Conservation (phyloP, 1,140 invertebrate genomes). For the Meloidogyne chitwoodi region DNA sequence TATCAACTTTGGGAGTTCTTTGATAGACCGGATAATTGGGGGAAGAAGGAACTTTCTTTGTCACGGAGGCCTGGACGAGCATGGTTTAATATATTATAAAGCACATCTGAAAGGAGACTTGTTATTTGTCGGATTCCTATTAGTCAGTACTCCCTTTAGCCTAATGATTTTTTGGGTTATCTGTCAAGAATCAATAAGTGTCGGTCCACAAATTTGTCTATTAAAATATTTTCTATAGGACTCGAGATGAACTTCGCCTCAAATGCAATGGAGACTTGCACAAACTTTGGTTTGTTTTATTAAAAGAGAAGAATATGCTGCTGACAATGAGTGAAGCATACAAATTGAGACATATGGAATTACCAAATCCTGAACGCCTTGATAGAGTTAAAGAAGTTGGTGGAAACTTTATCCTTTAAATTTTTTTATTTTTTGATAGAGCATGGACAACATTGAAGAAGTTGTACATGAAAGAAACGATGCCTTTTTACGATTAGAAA, state of each 20-base stretch:
- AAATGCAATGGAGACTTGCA: conserved; percentile 94
- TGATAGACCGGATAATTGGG: conserved; percentile 20
- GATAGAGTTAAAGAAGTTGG: conserved; percentile 72
- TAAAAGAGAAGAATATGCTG: conserved; percentile 95
- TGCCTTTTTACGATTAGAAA: conserved; percentile 84
- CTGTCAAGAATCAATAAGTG: too few species aligned
- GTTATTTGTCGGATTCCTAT: too few species aligned
- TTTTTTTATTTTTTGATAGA: conserved; percentile 63
- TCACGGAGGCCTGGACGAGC: conserved; percentile 70
- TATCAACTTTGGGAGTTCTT: conserved; percentile 32
- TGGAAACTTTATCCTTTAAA: conserved; percentile 7
- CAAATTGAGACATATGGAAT: conserved; percentile 67
- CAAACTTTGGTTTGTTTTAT: conserved; percentile 90
- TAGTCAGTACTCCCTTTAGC: too few species aligned
- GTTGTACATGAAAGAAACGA: conserved; percentile 86
- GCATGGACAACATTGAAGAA: conserved; percentile 87
- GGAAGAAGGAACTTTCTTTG: conserved; percentile 69
- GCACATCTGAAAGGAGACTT: neutral
- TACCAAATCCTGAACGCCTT: conserved; percentile 88
- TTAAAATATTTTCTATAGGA: conserved; percentile 61
- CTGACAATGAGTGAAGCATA: conserved; percentile 87
- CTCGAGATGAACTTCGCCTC: conserved; percentile 79
- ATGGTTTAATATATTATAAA: conserved; percentile 63
- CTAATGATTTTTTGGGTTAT: too few species aligned
- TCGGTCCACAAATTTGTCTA: neutral